Evolutionary conservation across 1,140 invertebrate genomes (phyloP).

Genomic region (Caenorhabditis remanei): DNA sequence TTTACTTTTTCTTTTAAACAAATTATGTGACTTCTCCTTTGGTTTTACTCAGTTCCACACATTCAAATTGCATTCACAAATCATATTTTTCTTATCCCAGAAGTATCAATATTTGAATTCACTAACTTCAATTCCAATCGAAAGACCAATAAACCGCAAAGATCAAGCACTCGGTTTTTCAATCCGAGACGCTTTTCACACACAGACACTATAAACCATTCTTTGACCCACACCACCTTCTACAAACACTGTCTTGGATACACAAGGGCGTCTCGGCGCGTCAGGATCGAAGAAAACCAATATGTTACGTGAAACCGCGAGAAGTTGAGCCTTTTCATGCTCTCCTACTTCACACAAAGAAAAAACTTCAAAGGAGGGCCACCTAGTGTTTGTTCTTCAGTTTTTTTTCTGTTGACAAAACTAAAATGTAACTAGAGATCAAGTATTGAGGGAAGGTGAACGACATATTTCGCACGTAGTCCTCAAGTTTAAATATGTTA

Average conservation of each 20-base stretch:
- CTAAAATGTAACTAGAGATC: slow-evolving; percentile 32
- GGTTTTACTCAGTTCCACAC: too few species aligned
- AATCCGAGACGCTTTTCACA: too few species aligned
- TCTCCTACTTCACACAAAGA: neutral
- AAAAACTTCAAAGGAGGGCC: slow-evolving; percentile 7
- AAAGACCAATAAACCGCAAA: slow-evolving; percentile 42
- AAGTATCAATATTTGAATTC: neutral
- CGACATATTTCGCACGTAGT: neutral
- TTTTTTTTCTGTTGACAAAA: slow-evolving; percentile 12
- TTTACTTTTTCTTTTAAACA: too few species aligned
- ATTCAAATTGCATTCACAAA: neutral
- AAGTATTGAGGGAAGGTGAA: neutral
- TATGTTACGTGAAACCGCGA: slow-evolving; percentile 54
- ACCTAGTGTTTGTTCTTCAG: slow-evolving; percentile 38
- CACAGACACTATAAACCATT: slow-evolving; percentile 43
- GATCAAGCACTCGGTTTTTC: slow-evolving; percentile 29
- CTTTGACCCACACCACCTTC: slow-evolving; percentile 37
- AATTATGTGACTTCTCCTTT: too few species aligned
- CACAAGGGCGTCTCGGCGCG: neutral
- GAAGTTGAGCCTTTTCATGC: slow-evolving; percentile 49
- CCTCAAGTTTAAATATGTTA: too few species aligned
- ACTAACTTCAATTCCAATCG: neutral
- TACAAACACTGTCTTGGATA: slow-evolving; percentile 40
- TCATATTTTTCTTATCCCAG: neutral
- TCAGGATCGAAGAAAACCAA: slow-evolving; percentile 15